These are phyloP conservation scores for Drosophila maculinotata DNA, from an alignment of 2,888 invertebrate species.

Conservation along the genomic window DNA sequence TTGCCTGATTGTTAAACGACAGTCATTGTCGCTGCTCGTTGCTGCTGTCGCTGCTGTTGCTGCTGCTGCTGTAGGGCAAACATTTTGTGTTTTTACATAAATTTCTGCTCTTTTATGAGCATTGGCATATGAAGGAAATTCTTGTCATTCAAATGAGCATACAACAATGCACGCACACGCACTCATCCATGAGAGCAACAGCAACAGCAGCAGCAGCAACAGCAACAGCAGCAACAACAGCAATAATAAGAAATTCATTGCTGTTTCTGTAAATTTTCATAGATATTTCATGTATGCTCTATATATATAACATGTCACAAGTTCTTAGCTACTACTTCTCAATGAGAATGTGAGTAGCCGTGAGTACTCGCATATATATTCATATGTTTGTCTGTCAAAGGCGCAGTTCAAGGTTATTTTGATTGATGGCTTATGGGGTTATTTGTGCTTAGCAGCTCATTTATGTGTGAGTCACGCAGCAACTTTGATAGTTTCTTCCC, in stretches of 20 bases:
- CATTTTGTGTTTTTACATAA: slow-evolving; percentile 67
- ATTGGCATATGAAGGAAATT: slow-evolving; percentile 42
- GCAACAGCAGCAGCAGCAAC: slow-evolving; percentile 13
- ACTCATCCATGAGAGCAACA: slow-evolving; percentile 24
- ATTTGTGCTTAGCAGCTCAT: slow-evolving; percentile 27
- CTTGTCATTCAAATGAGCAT: slow-evolving; percentile 69
- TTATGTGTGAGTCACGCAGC: slow-evolving; percentile 53
- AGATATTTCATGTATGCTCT: slow-evolving; percentile 47
- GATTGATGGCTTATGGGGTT: slow-evolving; percentile 65
- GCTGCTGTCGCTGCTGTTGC: slow-evolving; percentile 19
- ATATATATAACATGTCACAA: slow-evolving; percentile 62
- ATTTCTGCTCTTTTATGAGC: slow-evolving; percentile 41
- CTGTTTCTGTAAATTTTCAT: slow-evolving; percentile 49
- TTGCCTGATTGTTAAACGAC: slow-evolving; percentile 52
- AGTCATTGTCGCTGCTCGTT: slow-evolving; percentile 36
- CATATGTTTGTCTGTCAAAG: slow-evolving; percentile 52
- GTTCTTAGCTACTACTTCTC: slow-evolving; percentile 26
- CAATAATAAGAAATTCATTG: slow-evolving; percentile 20
- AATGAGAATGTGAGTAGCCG: too few species aligned
- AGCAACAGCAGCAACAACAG: slow-evolving; percentile 10
- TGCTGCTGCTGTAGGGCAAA: slow-evolving; percentile 33
- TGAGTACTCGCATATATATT: slow-evolving; percentile 1
- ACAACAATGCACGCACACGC: slow-evolving; percentile 65
- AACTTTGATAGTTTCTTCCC: slow-evolving; percentile 24
- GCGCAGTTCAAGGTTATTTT: slow-evolving; percentile 72